Evolutionary conservation across 2,113 vertebrate species (phyloP).

Genomic region (Elephas maximus): DNA sequence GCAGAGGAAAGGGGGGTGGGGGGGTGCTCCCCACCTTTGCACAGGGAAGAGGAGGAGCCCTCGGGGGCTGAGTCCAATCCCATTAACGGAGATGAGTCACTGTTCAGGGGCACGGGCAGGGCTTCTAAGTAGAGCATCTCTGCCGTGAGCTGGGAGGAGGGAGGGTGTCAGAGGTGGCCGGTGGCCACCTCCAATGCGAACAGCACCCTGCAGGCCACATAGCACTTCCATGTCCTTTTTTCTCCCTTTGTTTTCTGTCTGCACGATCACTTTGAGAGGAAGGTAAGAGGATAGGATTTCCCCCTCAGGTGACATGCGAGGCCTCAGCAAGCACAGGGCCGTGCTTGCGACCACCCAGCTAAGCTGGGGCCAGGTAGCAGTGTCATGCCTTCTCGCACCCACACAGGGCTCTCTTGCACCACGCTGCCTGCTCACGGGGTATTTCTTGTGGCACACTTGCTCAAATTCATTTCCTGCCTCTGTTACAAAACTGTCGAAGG

Average conservation of each 20-base stretch:
- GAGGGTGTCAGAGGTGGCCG: not conserved
- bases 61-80: not conserved
- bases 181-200: not conserved
- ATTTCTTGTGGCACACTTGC: not conserved
- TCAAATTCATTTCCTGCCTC: constrained; percentile 67
- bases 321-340: rapidly evolving
- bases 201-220: not conserved
- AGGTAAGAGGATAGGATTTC: rapidly evolving
- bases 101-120: not conserved
- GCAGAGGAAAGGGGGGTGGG: rapidly evolving
- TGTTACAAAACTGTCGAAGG: not conserved
- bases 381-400: not conserved
- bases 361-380: not conserved
- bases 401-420: not conserved
- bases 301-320: not conserved
- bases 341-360: rapidly evolving
- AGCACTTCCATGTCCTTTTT: not conserved
- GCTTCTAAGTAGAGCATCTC: too few species aligned
- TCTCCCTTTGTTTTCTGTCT: not conserved
- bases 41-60: not conserved
- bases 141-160: too few species aligned
- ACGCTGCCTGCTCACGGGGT: not conserved
- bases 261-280: not conserved
- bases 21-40: rapidly evolving
- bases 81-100: not conserved